phyloP scores from a whole-genome alignment of 2,113 vertebrate genomes.

The Turdus rufiventris region DNA sequence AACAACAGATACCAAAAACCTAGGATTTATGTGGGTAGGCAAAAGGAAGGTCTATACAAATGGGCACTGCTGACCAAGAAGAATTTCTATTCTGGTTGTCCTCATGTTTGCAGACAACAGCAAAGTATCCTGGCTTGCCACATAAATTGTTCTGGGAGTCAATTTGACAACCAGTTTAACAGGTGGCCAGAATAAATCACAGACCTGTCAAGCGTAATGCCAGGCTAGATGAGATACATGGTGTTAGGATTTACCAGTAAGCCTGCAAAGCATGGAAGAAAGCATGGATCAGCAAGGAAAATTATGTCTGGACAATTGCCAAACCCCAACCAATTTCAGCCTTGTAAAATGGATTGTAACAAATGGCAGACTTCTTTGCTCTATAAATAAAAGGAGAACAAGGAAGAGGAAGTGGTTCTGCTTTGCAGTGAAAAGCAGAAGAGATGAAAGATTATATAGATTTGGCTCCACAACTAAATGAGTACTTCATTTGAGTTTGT shows the following conservation, averaged over 20 bases:
- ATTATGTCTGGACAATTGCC: not conserved
- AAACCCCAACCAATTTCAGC: conserved; percentile 4
- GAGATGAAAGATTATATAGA: not conserved
- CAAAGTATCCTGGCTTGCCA: not conserved
- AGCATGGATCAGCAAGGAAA: not conserved
- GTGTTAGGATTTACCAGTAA: not conserved
- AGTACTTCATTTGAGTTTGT: not conserved
- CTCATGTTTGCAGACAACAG: not conserved
- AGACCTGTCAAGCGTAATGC: not conserved
- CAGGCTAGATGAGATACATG: not conserved
- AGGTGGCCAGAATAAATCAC: conserved; percentile 7
- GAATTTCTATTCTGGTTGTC: not conserved
- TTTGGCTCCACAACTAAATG: not conserved
- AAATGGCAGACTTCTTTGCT: not conserved
- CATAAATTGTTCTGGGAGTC: not conserved
- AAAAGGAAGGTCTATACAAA: not conserved
- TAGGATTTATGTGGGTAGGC: rapidly evolving
- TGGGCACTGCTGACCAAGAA: not conserved
- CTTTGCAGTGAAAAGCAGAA: not conserved
- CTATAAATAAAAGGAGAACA: conserved; percentile 3
- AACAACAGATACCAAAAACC: not conserved
- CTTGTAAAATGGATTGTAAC: not conserved
- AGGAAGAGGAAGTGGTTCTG: conserved; percentile 19
- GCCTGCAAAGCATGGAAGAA: not conserved
- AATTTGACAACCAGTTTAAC: not conserved